Evolutionary conservation across 2,113 vertebrate genomes (phyloP), one percentile per base, ranked within the genome.

Genomic region (Hippocampus barbouri): DNA sequence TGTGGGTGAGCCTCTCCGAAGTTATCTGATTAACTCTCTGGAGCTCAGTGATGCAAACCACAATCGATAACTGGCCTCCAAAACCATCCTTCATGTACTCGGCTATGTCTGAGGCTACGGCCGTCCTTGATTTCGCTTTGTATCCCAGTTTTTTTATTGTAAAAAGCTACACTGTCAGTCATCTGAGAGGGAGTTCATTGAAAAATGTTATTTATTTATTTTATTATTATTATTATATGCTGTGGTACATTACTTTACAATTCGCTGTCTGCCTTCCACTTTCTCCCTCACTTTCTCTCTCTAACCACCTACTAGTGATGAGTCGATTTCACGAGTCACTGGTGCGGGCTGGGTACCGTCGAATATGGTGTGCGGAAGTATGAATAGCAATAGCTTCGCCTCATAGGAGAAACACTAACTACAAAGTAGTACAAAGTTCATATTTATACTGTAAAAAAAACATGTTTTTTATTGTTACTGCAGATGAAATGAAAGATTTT

Each of bases 251-350:
- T 84, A 74, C 78, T 84, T 85, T 76, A 74, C 72, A 54, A 67
- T 63, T 69, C 68, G 64, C 62, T 59, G 71, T 40, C 56, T 11
- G n/a, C 2, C 57, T 63, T 71, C 54, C 66, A 11, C 49, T 38
- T 60, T 70, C 69, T 68, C 66, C 59, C 71, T 45, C 76, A 71
- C 12, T 41, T 71, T 73, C 76, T 73, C 76, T 83, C 78, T 74
- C 73, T 83, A 85, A 72, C 83, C 83, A 78, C 73, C 75, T 85
- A 86, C 86, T 89, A 85, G 81, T 81, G 83, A 86, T 82, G 81
- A 87, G 85, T 86, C 78, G 86, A 89, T 91, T 89, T 89, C 89
- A 89, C 80, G 78, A 91, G 70, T 64, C 89, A 88, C 66, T 89
- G 88, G 75, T 89, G 88, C 85, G 38, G 81, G 81, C 68, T 80